Evolutionary conservation across 2,888 invertebrate genomes (phyloP).

Genomic region (Netelia fuscicornis): DNA sequence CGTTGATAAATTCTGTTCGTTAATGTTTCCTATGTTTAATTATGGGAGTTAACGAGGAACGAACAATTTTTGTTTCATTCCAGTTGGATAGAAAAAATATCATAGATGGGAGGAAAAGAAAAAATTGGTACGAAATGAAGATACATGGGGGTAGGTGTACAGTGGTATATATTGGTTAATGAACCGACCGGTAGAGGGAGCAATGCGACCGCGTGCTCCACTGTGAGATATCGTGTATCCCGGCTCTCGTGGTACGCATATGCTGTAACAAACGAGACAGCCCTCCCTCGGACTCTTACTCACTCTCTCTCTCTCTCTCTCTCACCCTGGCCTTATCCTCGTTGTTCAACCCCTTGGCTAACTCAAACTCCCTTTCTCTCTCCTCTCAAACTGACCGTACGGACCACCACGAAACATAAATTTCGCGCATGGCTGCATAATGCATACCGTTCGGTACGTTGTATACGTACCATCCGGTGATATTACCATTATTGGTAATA

Average conservation of each 20-base stretch:
- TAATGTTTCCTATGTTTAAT: too few species aligned
- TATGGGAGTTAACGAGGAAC: too few species aligned
- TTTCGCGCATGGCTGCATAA: constrained; percentile 66
- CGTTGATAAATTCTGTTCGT: too few species aligned
- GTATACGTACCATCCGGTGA: constrained; percentile 49
- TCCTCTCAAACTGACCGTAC: constrained; percentile 22
- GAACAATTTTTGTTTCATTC: too few species aligned
- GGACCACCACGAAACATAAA: constrained; percentile 62
- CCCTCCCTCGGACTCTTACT: constrained; percentile 39
- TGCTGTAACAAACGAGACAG: constrained; percentile 63
- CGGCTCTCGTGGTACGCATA: constrained; percentile 51
- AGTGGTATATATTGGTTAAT: constrained; percentile 51
- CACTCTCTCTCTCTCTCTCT: constrained; percentile 15
- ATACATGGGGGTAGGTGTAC: too few species aligned
- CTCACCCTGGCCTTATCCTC: constrained; percentile 2
- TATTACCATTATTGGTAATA: constrained; percentile 65
- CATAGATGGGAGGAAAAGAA: too few species aligned
- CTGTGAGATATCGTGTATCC: constrained; percentile 63
- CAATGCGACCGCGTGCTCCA: constrained; percentile 51
- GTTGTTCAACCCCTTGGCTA: constrained; percentile 42
- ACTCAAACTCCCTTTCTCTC: constrained; percentile 15
- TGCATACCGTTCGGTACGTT: constrained; percentile 50
- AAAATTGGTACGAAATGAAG: too few species aligned
- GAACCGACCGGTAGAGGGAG: constrained; percentile 52
- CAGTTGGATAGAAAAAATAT: too few species aligned